Conservation (phyloP, 2,888 invertebrate species). For the Steromphala cineraria region DNA sequence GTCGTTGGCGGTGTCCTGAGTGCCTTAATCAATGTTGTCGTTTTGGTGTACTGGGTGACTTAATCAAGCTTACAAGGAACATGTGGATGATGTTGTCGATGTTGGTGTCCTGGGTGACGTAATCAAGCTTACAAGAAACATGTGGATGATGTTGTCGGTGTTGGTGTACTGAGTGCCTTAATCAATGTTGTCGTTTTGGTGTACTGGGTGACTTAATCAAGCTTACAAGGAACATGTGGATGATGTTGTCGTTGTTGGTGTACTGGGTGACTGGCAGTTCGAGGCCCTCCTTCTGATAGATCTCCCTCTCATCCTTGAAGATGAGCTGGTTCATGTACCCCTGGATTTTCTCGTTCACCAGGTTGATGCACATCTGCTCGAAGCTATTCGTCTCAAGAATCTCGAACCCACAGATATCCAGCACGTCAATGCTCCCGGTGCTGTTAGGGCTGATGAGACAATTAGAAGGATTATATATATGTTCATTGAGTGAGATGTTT, state of each 20-base stretch:
- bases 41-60: too few species aligned
- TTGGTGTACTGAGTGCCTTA: too few species aligned
- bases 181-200: too few species aligned
- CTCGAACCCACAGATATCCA: slow-evolving; percentile 73
- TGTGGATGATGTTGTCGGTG: too few species aligned
- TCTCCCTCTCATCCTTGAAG: slow-evolving; percentile 50
- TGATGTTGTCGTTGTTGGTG: slow-evolving; percentile 59
- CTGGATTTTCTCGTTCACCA: slow-evolving; percentile 67
- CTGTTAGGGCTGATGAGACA: not conserved
- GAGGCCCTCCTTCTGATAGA: slow-evolving; percentile 52
- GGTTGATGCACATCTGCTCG: slow-evolving; percentile 70
- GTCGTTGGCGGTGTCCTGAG: too few species aligned
- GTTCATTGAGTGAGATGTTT: too few species aligned
- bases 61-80: slow-evolving; percentile 37
- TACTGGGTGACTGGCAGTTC: slow-evolving; percentile 41
- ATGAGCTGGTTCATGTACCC: slow-evolving; percentile 59
- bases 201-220: too few species aligned
- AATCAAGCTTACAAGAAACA: too few species aligned
- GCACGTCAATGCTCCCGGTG: slow-evolving; percentile 54
- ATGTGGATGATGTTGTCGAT: slow-evolving; percentile 61
- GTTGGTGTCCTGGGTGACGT: slow-evolving; percentile 48
- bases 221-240: slow-evolving; percentile 49
- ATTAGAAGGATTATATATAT: too few species aligned
- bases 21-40: too few species aligned
- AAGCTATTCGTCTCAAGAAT: slow-evolving; percentile 64